Evolutionary conservation across 2,797 vertebrate genomes (phyloP).

Genomic region (Diceros bicornis): DNA sequence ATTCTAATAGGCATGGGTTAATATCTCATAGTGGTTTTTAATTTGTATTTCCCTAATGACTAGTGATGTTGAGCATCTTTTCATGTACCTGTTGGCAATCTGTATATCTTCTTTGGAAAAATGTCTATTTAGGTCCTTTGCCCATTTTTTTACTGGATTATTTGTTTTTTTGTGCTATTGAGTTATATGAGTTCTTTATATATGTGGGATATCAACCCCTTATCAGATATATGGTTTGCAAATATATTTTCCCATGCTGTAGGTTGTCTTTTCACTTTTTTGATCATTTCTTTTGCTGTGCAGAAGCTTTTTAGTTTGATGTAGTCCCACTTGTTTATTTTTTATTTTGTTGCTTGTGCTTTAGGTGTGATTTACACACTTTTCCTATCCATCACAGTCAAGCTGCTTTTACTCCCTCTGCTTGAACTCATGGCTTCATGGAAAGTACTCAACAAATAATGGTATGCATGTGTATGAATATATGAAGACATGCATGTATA

Average conservation of each 20-base stretch:
- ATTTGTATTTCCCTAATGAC: neutral
- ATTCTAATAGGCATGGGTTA: neutral
- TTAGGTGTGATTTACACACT: neutral
- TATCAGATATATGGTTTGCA: neutral
- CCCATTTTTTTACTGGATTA: neutral
- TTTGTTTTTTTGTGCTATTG: neutral
- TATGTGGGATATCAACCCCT: neutral
- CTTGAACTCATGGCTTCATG: neutral
- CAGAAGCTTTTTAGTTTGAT: neutral
- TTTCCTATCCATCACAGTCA: constrained; percentile 5
- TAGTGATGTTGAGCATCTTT: neutral
- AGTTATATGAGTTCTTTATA: neutral
- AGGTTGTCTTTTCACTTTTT: neutral
- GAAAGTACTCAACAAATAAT: constrained; percentile 40
- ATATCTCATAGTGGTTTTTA: neutral
- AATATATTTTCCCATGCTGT: neutral
- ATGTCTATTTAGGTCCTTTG: neutral
- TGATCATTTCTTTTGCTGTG: neutral
- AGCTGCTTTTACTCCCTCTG: neutral
- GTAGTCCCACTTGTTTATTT: neutral
- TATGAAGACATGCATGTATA: neutral
- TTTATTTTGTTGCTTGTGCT: neutral
- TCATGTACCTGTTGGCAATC: neutral
- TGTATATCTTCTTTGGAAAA: neutral
- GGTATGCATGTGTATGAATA: neutral